Evolutionary conservation across 2,888 invertebrate genomes (phyloP).

Genomic region (Drosophila limbata): DNA sequence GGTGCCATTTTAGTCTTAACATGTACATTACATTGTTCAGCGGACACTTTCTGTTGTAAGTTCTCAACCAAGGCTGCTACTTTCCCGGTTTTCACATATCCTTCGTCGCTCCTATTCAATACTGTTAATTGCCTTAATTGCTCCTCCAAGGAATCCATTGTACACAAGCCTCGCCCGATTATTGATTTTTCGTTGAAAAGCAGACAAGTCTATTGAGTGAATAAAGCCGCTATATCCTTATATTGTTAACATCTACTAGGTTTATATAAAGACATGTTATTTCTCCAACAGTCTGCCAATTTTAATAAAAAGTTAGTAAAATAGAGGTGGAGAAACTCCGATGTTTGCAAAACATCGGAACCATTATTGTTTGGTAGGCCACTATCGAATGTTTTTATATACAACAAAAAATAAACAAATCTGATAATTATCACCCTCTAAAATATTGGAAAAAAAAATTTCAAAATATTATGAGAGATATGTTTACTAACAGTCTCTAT

Average conservation of each 20-base stretch:
- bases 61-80: slow-evolving; percentile 49
- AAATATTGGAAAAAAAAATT: no score
- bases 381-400: no score
- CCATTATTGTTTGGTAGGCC: no score
- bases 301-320: background rate
- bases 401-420: no score
- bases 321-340: no score
- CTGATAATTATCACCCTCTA: no score
- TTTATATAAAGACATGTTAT: background rate
- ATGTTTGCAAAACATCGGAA: no score
- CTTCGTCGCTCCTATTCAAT: slow-evolving; percentile 84
- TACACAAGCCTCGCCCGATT: background rate
- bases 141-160: slow-evolving; percentile 89
- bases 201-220: background rate
- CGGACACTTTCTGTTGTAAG: slow-evolving; percentile 40
- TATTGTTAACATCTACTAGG: background rate
- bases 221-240: background rate
- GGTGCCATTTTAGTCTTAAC: slow-evolving; percentile 89
- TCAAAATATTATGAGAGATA: no score
- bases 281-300: background rate
- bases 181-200: background rate
- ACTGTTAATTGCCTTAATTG: slow-evolving; percentile 90
- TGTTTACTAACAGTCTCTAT: no score
- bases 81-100: slow-evolving; percentile 41
- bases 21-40: slow-evolving; percentile 72